A percentile compares a stretch with the other conserved stretches of the same genome.
phyloP scores from a whole-genome alignment of 2,888 invertebrate genomes.

The Seira ritae region DNA sequence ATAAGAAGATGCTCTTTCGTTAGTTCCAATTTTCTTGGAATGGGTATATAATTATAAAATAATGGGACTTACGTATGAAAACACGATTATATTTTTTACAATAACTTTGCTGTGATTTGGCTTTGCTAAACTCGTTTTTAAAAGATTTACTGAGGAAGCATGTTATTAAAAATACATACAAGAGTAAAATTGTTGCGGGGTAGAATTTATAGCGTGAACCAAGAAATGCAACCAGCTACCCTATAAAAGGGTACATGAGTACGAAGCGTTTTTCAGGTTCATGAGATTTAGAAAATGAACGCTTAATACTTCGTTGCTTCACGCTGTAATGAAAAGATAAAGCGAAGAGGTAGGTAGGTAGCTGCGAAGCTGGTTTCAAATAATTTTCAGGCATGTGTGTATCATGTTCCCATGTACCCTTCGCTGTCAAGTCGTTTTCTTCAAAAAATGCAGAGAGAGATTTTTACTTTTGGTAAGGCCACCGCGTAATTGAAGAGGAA shows the following conservation, averaged over 20 bases:
- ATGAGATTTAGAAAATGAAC: conserved; percentile 12
- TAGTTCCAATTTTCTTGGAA: too few species aligned
- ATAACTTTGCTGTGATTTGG: background rate
- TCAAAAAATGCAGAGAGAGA: background rate
- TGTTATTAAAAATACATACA: background rate
- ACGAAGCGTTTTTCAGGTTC: conserved; percentile 21
- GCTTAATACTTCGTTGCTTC: background rate
- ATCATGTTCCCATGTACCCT: background rate
- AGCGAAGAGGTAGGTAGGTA: background rate
- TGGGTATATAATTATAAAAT: background rate
- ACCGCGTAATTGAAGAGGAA: too few species aligned
- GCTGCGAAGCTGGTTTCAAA: background rate
- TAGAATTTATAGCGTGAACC: too few species aligned
- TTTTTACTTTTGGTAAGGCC: background rate
- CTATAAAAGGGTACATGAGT: conserved; percentile 1
- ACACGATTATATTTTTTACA: background rate
- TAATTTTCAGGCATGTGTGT: background rate
- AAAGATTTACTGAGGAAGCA: background rate
- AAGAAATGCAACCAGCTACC: background rate
- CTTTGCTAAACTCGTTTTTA: background rate
- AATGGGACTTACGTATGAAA: background rate
- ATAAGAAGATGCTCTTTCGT: background rate
- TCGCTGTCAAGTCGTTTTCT: background rate
- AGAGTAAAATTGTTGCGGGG: too few species aligned
- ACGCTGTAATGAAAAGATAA: background rate